Base-by-base conservation (phyloP, 2,888 invertebrate genomes). In the Rhingia campestris region DNA sequence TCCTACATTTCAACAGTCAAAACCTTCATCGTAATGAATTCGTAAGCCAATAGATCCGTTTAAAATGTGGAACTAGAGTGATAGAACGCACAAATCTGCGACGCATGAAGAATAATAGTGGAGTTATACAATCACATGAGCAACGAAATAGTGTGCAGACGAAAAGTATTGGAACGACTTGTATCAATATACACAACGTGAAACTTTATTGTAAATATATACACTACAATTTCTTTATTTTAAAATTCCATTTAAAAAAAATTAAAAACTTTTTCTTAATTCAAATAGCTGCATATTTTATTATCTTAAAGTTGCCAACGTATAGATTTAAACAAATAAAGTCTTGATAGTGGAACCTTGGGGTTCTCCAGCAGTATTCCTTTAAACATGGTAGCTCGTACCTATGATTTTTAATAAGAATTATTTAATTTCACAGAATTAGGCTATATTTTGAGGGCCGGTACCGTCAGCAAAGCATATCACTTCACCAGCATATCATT, bases 231-330 rank as follows among this genome's bases (percentile, higher is more conserved):
- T 43, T 73, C 61, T 73, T 67, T 73, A 73, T 79, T 69, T 82
- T 79, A 63, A 69, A 74, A 74, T 79, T 82, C 82, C 69, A 79
- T 74, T 76, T 59, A 58, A 72, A 64, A 66, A 45, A 63, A 53
- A 59, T 22, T 22, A 22, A 22, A 45, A 35, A 66, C 30, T 49
- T 81, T 72, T 72, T 75, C 75, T 64, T 70, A 75, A 70, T 54
- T 69, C 22, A 22, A 70, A 74, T 69, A 14, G 56, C 12, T 66
- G 45, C 39, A 6, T 51, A 30, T 39, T 79, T 53, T 32, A 51
- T 49, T 35, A 35, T 45, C 7, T 14, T 14, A 12, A 14, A 6
- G 6, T 14, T 45, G n/a, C 6, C 45, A 12, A 3, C 12, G 0
- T 14, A 0, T 14, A 7, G 14, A n/a, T n/a, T n/a, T n/a, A n/a